Base-by-base conservation (phyloP, 92 coral and sea anemone species). In the Umimayanthus kanabou region DNA sequence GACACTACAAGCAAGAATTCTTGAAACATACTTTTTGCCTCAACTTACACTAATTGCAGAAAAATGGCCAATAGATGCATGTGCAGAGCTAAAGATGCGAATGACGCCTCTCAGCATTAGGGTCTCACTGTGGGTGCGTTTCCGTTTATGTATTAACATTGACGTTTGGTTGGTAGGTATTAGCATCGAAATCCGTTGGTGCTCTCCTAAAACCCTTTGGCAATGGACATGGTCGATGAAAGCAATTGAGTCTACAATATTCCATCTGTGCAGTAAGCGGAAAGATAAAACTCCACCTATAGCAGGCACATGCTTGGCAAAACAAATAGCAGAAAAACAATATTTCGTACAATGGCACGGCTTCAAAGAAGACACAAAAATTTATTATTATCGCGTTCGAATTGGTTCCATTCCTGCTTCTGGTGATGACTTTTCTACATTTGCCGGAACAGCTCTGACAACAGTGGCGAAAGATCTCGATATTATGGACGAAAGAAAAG, bases 331-430 rank as follows among this genome's bases (percentile, higher is more conserved):
- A n/a, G 96, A 93, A 72, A 92, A 88, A 33, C 80, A 87, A 20
- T 95, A 95, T 82, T 92, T 92, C 57, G 91, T 92, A 6, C 93
- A 93, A 80, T 95, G 98, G 98, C 88, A 92, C 65, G 95, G 96
- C 15, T 95, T 95, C 57, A 85, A 82, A 58, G 98, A 95, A 49
- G 94, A 95, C 77, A 93, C 95, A 10, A 76, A 72, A 22, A 95
- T 95, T 74, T 85, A 80, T 47, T 29, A 86, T 45, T 95, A 95
- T 78, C 79, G 87, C 67, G 95, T 95, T 37, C 84, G 58, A 20
- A 92, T 95, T 5, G 98, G 98, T 50, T 92, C 95, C 1, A 90
- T 92, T 42, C 13, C 50, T 29, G 96, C 93, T 4, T 95, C 95
- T 13, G 95, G 92, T 4, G 96, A 94, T 82, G 95, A 95, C 76